These are phyloP conservation scores for Hippopotamus amphibius DNA, from an alignment of 2,113 vertebrate genomes.

Conservation along the genomic window DNA sequence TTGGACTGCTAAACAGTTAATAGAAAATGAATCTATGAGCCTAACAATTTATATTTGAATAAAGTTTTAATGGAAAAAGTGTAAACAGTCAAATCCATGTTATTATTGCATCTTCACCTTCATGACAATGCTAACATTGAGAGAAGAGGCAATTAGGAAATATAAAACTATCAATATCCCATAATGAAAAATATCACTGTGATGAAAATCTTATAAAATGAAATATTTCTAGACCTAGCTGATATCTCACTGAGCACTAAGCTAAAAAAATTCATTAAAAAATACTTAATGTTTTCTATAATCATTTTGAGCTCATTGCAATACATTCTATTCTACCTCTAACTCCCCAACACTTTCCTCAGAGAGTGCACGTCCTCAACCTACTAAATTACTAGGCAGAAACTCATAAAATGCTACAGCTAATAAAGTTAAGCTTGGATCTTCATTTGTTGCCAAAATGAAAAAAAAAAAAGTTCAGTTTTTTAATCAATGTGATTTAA, in stretches of 20 bases:
- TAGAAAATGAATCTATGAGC: not conserved
- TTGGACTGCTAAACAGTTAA: not conserved
- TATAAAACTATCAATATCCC: constrained; percentile 19
- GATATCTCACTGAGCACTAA: not conserved
- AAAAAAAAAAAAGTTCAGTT: not conserved
- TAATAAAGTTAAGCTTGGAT: constrained; percentile 21
- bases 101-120: not conserved
- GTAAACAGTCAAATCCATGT: constrained; percentile 13
- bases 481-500: constrained; percentile 46
- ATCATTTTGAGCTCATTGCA: not conserved
- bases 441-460: not conserved
- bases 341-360: not conserved
- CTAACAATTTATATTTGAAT: constrained; percentile 1
- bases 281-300: not conserved
- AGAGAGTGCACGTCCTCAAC: not conserved
- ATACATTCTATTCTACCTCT: not conserved
- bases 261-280: constrained; percentile 6
- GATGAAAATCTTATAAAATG: constrained; percentile 41
- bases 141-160: not conserved
- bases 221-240: not conserved
- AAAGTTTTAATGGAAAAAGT: constrained; percentile 62
- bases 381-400: not conserved
- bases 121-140: constrained; percentile 13
- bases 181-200: constrained; percentile 24
- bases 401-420: not conserved